phyloP scores from a whole-genome alignment of 2,797 vertebrate species.

The Leptodactylus fallax region DNA sequence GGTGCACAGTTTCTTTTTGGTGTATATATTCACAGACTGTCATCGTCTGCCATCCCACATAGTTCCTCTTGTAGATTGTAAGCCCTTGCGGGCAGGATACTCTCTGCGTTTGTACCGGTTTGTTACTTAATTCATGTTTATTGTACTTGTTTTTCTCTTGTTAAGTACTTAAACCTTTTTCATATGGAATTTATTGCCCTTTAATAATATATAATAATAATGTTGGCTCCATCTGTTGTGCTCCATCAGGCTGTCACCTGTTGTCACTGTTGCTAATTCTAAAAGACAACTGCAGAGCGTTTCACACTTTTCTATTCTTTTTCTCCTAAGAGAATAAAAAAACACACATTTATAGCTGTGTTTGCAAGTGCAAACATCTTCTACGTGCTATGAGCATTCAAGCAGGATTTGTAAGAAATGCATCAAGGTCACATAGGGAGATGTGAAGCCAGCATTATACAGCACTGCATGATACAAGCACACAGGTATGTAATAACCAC shows the following conservation, averaged over 20 bases:
- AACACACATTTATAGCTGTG: neutral
- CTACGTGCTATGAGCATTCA: constrained; percentile 14
- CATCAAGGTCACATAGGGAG: constrained; percentile 16
- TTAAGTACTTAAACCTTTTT: too few relatives aligned
- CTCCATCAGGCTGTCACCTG: neutral
- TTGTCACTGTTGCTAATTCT: neutral
- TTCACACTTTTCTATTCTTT: neutral
- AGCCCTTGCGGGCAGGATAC: too few relatives aligned
- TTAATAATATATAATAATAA: neutral
- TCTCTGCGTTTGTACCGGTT: too few relatives aligned
- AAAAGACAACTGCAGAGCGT: neutral
- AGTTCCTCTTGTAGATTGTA: too few relatives aligned
- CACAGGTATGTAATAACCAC: constrained; percentile 4
- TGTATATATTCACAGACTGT: too few relatives aligned
- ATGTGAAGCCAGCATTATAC: constrained; percentile 1
- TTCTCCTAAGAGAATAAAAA: neutral
- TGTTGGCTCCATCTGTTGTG: neutral
- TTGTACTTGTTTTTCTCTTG: too few relatives aligned
- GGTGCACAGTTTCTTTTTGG: too few relatives aligned
- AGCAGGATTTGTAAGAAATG: neutral
- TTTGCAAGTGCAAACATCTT: constrained; percentile 5
- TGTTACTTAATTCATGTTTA: too few relatives aligned
- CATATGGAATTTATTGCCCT: too few relatives aligned
- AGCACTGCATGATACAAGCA: neutral
- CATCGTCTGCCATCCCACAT: too few relatives aligned